phyloP scores from a whole-genome alignment of 2,113 vertebrate genomes.

The Thinocorus orbignyianus region DNA sequence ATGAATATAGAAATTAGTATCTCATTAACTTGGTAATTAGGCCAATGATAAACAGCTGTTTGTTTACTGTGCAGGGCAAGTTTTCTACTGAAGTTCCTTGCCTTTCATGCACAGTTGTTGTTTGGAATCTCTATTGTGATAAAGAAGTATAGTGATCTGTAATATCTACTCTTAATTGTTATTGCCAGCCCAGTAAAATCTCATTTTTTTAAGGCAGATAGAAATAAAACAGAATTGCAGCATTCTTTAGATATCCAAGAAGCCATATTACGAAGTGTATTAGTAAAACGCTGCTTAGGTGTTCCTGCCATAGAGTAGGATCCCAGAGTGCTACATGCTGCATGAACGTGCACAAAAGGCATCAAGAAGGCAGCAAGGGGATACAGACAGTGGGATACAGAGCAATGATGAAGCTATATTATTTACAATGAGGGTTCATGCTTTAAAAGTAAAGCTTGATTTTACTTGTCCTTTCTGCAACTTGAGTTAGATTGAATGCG shows the following conservation, averaged over 20 bases:
- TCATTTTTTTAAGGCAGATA: conserved; percentile 29
- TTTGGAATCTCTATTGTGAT: conserved; percentile 13
- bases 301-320: background rate
- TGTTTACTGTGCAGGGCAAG: conserved; percentile 74
- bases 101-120: conserved; percentile 66
- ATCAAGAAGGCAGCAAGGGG: background rate
- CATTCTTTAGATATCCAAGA: background rate
- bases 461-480: background rate
- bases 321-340: background rate
- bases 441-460: background rate
- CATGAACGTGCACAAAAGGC: background rate
- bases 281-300: background rate
- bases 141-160: conserved; percentile 1
- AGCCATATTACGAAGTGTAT: background rate
- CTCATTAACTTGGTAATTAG: conserved; percentile 94
- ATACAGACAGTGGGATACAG: background rate
- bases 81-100: conserved; percentile 73
- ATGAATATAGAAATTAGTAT: conserved; percentile 91
- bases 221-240: background rate
- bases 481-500: background rate
- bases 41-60: conserved; percentile 90
- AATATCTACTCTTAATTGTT: conserved; percentile 50
- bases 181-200: conserved; percentile 34
- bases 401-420: background rate
- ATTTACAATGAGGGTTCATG: conserved; percentile 13